Percentiles rank a stretch among this genome's conserved stretches.
Conservation (phyloP, 2,113 vertebrate species). For the Ictalurus furcatus region DNA sequence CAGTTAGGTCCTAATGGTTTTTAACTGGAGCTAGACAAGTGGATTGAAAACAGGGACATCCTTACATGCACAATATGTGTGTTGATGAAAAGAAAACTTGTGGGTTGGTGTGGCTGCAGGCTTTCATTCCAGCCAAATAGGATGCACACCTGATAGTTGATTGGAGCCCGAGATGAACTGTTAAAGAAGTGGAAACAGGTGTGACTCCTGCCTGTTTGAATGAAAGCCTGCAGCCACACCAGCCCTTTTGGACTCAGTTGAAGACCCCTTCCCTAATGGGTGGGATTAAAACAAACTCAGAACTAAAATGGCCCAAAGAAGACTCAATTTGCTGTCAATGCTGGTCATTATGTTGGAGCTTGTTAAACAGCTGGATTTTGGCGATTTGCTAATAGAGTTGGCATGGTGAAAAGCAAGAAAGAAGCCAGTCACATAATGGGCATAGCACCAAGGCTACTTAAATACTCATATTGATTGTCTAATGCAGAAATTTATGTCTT, state of each 20-base stretch:
- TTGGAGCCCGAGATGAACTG: neutral
- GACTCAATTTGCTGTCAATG: neutral
- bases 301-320: neutral
- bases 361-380: neutral
- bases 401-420: neutral
- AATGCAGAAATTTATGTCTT: too few relatives aligned
- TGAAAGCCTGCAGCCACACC: neutral
- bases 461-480: neutral
- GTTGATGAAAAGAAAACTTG: neutral
- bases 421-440: neutral
- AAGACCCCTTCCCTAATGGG: neutral
- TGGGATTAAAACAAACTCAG: too few relatives aligned
- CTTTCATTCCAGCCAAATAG: conserved; percentile 1
- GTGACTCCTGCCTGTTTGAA: neutral
- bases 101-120: neutral
- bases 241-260: neutral
- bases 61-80: neutral
- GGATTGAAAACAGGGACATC: neutral
- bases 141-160: neutral
- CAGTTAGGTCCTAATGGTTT: neutral
- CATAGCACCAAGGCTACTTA: neutral
- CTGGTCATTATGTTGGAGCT: neutral
- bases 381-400: neutral
- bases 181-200: neutral
- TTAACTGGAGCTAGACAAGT: neutral